Conservation (phyloP, 1,140 invertebrate species). For the Gonioctena quinquepunctata region DNA sequence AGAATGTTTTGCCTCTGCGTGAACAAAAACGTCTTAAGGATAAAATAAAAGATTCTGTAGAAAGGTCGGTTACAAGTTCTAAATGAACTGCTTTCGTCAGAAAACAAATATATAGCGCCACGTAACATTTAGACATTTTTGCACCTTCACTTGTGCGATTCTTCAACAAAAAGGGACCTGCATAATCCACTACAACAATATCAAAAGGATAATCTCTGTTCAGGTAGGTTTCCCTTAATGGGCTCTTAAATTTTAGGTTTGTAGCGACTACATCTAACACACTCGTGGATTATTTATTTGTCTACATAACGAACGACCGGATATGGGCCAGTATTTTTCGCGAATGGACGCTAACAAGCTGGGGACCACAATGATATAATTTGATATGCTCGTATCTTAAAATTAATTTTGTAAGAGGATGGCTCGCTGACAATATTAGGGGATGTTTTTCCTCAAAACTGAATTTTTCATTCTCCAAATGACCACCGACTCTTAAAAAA, state of each 20-base stretch:
- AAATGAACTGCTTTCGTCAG: slow-evolving; percentile 49
- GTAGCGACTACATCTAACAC: slow-evolving; percentile 16
- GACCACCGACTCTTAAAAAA: too few relatives aligned
- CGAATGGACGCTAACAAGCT: slow-evolving; percentile 34
- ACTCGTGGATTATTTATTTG: slow-evolving; percentile 14
- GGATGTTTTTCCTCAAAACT: too few relatives aligned
- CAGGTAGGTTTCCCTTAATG: slow-evolving; percentile 18
- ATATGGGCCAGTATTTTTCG: slow-evolving; percentile 19
- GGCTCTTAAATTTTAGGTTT: slow-evolving; percentile 33
- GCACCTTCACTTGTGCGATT: slow-evolving; percentile 12
- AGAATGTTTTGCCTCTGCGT: slow-evolving; percentile 21
- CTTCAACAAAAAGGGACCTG: slow-evolving; percentile 17
- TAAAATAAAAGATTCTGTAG: slow-evolving; percentile 34
- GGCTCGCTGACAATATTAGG: too few relatives aligned
- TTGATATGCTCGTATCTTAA: too few relatives aligned
- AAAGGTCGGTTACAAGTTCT: too few relatives aligned
- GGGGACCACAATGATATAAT: too few relatives aligned
- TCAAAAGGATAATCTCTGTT: slow-evolving; percentile 35
- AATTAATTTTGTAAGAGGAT: too few relatives aligned
- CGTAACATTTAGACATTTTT: slow-evolving; percentile 26
- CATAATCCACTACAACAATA: slow-evolving; percentile 11
- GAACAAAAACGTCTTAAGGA: slow-evolving; percentile 43
- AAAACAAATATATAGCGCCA: slow-evolving; percentile 21
- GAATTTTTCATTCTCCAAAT: too few relatives aligned
- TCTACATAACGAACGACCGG: slow-evolving; percentile 17